Base-by-base conservation (phyloP, 2,888 invertebrate species). In the Taenaris catops region DNA sequence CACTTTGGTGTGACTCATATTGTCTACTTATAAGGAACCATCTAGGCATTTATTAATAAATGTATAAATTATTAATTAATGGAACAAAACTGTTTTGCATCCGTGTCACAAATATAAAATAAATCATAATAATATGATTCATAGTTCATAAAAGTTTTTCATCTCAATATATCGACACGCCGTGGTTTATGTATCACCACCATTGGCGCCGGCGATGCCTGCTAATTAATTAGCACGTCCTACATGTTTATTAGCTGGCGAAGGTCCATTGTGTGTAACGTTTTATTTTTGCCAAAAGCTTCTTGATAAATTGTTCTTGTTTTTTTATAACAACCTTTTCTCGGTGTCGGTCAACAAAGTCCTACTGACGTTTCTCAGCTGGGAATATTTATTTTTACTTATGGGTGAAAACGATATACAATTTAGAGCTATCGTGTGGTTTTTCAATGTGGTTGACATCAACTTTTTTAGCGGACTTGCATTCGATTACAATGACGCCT, bases 161-260 rank as follows among this genome's bases (percentile, higher is more conserved):
- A 21, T 28, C 28, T 49, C 50, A 56, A 58, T 63, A 63, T 63
- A 64, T 51, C 46, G 52, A 31, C 20, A 16, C 31, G 26, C 29
- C 25, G 38, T 10, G 41, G 28, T 38, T 41, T 41, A 38, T 34
- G 38, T 41, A 38, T 34, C 34, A 38, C 20, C 31, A n/a, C 23
- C 31, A 23, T 9, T 38, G 76, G 78, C 76, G 78, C 72, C 70
- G 51, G 46, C 47, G 49, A 55, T 69, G 66, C 64, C 70, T 68
- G 61, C 55, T 62, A 67, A 74, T 76, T 72, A 69, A 68, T 78
- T 69, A 62, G 64, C 63, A 63, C 64, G 53, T 55, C 54, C 55
- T 49, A 53, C 57, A 43, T 53, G 49, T 52, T 56, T 50, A 49
- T 51, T 45, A 44, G 41, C 41, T 50, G 53, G 51, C 48, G 51